Conservation (phyloP, 1,140 invertebrate species). For the Lasioglossum baleicum region DNA sequence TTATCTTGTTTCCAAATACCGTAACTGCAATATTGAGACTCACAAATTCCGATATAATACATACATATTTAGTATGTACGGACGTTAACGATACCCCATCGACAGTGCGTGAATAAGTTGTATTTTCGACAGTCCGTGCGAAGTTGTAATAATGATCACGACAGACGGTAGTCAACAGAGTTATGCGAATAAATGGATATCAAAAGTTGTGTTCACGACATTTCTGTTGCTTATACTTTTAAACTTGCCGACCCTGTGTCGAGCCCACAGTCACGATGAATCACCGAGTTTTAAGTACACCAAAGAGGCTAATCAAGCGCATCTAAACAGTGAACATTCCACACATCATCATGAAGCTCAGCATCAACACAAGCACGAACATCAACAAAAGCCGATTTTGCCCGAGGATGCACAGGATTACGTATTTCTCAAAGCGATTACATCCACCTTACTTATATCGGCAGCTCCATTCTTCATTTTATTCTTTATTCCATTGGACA, state of each 20-base stretch:
- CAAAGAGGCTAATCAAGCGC: constrained; percentile 84
- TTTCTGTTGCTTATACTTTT: constrained; percentile 75
- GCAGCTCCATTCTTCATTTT: constrained; percentile 96
- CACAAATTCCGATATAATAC: neutral
- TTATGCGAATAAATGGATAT: constrained; percentile 41
- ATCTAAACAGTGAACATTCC: constrained; percentile 76
- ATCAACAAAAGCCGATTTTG: constrained; percentile 13
- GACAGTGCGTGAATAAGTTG: neutral
- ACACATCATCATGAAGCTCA: constrained; percentile 60
- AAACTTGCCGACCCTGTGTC: constrained; percentile 74
- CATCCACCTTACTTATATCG: constrained; percentile 95
- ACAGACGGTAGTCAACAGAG: constrained; percentile 12
- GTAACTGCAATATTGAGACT: neutral
- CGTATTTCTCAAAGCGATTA: constrained; percentile 91
- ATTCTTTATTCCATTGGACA: constrained; percentile 95
- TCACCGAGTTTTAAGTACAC: constrained; percentile 88
- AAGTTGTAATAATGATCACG: constrained; percentile 17
- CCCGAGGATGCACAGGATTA: constrained; percentile 73
- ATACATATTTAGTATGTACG: constrained; percentile 8
- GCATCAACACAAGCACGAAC: constrained; percentile 63
- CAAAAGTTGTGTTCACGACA: constrained; percentile 14
- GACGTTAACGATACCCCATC: constrained; percentile 33
- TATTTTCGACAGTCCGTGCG: neutral
- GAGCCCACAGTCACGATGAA: constrained; percentile 77
- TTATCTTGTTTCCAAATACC: neutral